Conservation (phyloP, 2,113 vertebrate species). For the Corythornis madagascariensis region DNA sequence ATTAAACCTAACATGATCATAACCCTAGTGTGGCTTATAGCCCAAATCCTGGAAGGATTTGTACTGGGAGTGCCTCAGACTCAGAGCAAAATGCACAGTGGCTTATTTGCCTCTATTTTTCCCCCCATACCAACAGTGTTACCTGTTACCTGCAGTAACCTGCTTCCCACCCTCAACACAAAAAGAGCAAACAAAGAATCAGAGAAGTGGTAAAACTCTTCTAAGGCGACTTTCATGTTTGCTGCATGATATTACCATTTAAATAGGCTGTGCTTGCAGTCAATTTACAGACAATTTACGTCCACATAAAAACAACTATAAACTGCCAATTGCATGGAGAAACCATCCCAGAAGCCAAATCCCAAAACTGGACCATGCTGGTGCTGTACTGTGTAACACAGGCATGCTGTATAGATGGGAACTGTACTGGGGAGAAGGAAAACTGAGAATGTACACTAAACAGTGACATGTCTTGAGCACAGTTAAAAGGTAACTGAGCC, state of each 20-base stretch:
- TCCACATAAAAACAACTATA: accelerated
- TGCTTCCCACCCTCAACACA: background rate
- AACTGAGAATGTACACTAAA: background rate
- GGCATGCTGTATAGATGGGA: no score
- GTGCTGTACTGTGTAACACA: accelerated
- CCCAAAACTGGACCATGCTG: background rate
- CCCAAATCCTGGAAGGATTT: background rate
- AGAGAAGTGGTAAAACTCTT: background rate
- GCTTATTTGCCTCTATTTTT: background rate
- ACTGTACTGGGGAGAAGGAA: background rate
- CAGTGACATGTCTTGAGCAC: background rate
- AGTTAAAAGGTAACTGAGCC: background rate
- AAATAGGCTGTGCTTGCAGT: background rate
- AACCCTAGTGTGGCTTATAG: background rate
- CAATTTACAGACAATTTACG: background rate
- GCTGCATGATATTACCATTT: background rate
- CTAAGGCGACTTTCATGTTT: accelerated
- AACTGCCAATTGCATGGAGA: background rate
- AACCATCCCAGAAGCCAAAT: background rate
- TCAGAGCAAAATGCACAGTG: background rate
- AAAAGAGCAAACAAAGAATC: background rate
- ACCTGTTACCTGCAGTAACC: background rate
- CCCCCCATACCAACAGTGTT: background rate
- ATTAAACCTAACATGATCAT: background rate
- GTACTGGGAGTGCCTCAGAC: background rate